Evolutionary conservation across 2,888 invertebrate species (phyloP).

Genomic region (Rutpela maculata): DNA sequence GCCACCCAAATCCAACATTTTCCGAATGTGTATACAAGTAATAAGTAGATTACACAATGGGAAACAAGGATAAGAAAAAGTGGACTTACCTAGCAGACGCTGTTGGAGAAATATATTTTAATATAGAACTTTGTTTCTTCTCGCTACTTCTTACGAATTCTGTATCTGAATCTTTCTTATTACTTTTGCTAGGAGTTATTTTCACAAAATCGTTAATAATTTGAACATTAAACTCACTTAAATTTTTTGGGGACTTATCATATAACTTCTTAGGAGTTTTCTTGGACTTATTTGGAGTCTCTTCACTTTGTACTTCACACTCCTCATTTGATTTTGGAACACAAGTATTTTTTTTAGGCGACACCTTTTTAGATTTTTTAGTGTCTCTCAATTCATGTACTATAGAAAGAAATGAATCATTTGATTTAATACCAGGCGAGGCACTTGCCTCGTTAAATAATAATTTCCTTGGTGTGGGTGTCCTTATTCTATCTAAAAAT

Average conservation of each 20-base stretch:
- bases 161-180: conserved; percentile 41
- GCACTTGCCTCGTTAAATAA: conserved; percentile 32
- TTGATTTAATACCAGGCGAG: neutral
- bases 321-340: conserved; percentile 19
- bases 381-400: conserved; percentile 16
- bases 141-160: conserved; percentile 49
- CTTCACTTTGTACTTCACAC: conserved; percentile 26
- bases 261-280: conserved; percentile 64
- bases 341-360: neutral
- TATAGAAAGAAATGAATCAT: conserved; percentile 23
- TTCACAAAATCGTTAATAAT: conserved; percentile 67
- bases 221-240: conserved; percentile 68
- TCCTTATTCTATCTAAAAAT: conserved; percentile 42
- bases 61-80: neutral
- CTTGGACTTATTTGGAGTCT: conserved; percentile 46
- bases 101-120: conserved; percentile 61
- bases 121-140: conserved; percentile 60
- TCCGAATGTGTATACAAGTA: no score
- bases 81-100: conserved; percentile 56
- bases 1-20: no score
- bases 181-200: conserved; percentile 67
- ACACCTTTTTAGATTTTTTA: neutral
- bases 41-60: no score
- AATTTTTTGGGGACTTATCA: conserved; percentile 64
- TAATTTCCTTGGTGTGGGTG: conserved; percentile 50